Conservation (phyloP, 2,888 invertebrate genomes). For the Frankliniella fusca region DNA sequence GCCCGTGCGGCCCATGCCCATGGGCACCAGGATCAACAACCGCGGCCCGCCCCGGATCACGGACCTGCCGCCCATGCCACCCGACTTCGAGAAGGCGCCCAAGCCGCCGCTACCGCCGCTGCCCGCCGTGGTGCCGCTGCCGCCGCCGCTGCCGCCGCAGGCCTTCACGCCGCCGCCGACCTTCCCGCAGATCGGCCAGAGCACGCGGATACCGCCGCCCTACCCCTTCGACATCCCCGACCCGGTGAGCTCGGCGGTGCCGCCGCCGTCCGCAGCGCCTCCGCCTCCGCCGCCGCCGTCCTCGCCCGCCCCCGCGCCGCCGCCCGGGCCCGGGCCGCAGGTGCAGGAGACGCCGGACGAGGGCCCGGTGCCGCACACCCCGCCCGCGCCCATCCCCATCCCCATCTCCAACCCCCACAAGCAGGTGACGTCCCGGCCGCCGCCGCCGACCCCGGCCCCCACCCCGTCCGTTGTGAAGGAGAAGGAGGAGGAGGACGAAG, state of each 20-base stretch:
- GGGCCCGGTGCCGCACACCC: neutral
- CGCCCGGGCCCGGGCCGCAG: neutral
- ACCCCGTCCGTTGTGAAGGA: neutral
- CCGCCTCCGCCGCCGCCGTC: neutral
- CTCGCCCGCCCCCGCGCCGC: neutral
- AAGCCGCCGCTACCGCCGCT: neutral
- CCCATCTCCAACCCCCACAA: slow-evolving; percentile 15
- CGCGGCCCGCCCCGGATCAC: slow-evolving; percentile 82
- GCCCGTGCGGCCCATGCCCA: slow-evolving; percentile 58
- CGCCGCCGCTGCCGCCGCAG: slow-evolving; percentile 4
- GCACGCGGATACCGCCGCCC: slow-evolving; percentile 14
- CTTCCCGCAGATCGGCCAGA: neutral
- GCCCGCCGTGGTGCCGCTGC: neutral
- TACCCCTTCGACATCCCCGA: slow-evolving; percentile 21
- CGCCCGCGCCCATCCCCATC: neutral
- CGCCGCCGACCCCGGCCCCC: neutral
- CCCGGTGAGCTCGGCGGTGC: slow-evolving; percentile 19
- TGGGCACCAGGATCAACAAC: slow-evolving; percentile 79
- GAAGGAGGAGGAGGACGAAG: neutral
- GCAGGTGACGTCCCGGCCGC: neutral
- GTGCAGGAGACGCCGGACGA: slow-evolving; percentile 13
- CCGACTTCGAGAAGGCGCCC: slow-evolving; percentile 18
- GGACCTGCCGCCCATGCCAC: slow-evolving; percentile 51
- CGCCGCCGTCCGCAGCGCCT: neutral
- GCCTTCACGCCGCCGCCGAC: neutral